A percentile compares a stretch with the other conserved stretches of the same genome.
Conservation (phyloP, 2,113 vertebrate species). For the Chionodraco myersi region DNA sequence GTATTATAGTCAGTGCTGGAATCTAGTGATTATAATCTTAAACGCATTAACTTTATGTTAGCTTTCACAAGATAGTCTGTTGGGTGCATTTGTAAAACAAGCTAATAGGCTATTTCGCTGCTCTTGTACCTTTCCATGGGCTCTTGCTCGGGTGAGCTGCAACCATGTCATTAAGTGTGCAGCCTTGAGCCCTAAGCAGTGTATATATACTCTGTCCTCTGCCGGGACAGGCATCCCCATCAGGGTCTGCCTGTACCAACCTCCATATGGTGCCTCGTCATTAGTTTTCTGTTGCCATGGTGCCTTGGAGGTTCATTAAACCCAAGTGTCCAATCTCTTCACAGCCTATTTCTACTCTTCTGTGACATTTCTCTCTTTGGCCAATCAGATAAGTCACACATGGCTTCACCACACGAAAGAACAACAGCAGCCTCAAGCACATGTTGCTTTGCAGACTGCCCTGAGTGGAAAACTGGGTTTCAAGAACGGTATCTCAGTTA, state of each 20-base stretch:
- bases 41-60: conserved; percentile 33
- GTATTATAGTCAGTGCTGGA: not conserved
- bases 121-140: conserved; percentile 47
- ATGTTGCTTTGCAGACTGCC: conserved; percentile 68
- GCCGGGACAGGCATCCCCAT: conserved; percentile 69
- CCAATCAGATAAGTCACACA: conserved; percentile 78
- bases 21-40: conserved; percentile 25
- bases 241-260: conserved; percentile 68
- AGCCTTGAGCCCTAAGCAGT: conserved; percentile 53
- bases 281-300: conserved; percentile 69
- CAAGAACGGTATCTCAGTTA: conserved; percentile 59
- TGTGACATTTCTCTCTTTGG: conserved; percentile 76
- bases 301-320: conserved; percentile 68
- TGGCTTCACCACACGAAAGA: conserved; percentile 77
- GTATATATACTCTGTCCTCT: conserved; percentile 63
- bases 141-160: conserved; percentile 39
- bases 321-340: conserved; percentile 72
- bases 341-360: conserved; percentile 68
- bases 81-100: conserved; percentile 34
- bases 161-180: conserved; percentile 62
- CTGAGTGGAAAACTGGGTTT: conserved; percentile 67
- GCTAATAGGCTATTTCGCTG: conserved; percentile 34
- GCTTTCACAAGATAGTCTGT: conserved; percentile 9
- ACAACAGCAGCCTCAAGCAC: conserved; percentile 73
- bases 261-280: conserved; percentile 76